phyloP scores from a whole-genome alignment of 2,113 vertebrate species.

The Myiopsitta monachus region DNA sequence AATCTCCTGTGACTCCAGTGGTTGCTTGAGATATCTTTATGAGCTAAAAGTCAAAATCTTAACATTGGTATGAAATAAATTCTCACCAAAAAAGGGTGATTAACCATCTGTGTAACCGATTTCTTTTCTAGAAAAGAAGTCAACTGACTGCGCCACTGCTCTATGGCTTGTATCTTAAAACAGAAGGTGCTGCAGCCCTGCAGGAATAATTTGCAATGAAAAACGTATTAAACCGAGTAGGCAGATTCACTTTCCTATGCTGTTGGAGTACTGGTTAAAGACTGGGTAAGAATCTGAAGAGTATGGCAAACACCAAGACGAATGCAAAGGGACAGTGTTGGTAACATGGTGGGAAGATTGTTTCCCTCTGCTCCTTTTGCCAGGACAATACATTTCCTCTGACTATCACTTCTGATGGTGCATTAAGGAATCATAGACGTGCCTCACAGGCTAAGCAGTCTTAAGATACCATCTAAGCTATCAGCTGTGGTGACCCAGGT shows the following conservation, averaged over 20 bases:
- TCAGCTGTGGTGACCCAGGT: neutral
- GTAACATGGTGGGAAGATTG: neutral
- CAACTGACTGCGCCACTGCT: neutral
- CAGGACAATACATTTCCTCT: neutral
- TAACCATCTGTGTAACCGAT: neutral
- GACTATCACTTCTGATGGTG: neutral
- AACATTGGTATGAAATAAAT: neutral
- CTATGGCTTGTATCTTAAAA: neutral
- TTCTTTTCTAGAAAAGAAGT: neutral
- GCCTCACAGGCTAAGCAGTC: neutral
- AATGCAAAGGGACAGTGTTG: neutral
- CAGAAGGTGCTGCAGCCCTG: neutral
- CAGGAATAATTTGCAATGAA: neutral
- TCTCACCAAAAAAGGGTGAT: neutral
- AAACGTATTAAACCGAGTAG: neutral
- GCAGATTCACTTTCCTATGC: neutral
- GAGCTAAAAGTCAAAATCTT: neutral
- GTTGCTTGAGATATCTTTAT: neutral
- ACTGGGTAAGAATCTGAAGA: neutral
- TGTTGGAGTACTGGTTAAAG: neutral
- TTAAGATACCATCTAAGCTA: neutral
- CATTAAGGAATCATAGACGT: neutral
- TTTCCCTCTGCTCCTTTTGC: neutral
- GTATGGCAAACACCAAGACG: fast-evolving
- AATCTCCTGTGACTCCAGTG: neutral